Conservation (phyloP, 2,113 vertebrate genomes). For the Eublepharis macularius region DNA sequence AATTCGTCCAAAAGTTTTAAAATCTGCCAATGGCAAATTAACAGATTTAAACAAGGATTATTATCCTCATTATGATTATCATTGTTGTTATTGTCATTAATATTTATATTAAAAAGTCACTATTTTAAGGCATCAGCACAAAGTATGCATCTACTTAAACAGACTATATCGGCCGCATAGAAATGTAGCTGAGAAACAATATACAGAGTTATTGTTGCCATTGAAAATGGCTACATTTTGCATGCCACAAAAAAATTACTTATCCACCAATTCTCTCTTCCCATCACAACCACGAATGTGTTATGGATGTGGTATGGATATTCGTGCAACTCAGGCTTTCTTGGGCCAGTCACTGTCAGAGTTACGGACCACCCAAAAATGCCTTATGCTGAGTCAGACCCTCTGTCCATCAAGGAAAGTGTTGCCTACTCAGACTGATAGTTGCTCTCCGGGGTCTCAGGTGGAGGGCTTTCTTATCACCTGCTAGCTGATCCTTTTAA, state of each 20-base stretch:
- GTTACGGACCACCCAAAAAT: no score
- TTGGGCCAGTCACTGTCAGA: no score
- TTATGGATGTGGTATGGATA: no score
- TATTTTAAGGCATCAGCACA: constrained; percentile 71
- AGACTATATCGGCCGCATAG: constrained; percentile 72
- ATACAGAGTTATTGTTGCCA: constrained; percentile 39
- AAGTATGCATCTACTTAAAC: constrained; percentile 71
- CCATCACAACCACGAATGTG: not conserved
- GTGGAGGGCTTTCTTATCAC: no score
- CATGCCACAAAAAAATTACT: not conserved
- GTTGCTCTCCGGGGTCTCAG: no score
- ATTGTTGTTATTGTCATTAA: no score
- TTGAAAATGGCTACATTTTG: constrained; percentile 19
- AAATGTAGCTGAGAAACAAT: constrained; percentile 46
- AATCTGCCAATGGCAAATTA: constrained; percentile 75
- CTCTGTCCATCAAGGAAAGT: no score
- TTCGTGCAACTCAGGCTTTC: not conserved
- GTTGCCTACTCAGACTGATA: no score
- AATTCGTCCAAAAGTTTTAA: constrained; percentile 67
- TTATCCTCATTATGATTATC: no score
- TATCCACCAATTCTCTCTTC: not conserved
- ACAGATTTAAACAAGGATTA: constrained; percentile 75
- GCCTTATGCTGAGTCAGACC: no score
- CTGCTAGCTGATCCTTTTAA: no score
- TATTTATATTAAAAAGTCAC: constrained; percentile 78